Evolutionary conservation across 2,113 vertebrate species (phyloP), one percentile per base, ranked within the genome.

Genomic region (Barnardius zonarius): DNA sequence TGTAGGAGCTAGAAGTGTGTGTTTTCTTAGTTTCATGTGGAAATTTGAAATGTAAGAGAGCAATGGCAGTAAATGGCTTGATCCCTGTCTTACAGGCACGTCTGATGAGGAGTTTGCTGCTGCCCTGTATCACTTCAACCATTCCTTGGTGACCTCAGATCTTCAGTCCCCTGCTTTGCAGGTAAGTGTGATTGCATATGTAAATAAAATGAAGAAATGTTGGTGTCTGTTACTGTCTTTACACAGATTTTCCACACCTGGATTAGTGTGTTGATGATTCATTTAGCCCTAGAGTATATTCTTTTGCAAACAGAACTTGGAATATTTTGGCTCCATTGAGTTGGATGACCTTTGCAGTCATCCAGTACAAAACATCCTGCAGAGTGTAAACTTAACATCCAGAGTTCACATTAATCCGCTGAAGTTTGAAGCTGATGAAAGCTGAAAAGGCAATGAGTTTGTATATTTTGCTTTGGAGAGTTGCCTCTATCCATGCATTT

Each of bases 111-210:
- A 99, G 76, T 99, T 99, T 96, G 98, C 99, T 69, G 98, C 98
- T 76, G 99, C 99, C 9, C 98, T 99, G 13, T 99, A 99, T 97
- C 99, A 99, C 96, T 99, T 99, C 96, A 99, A 99, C 97, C 99
- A 99, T 96, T 99, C 99, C 22, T 95, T 99, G 72, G 99, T 99
- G 23, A 99, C 99, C 20, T 99, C 99, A 27, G 99, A 99, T 90
- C 98, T 99, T 70, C 99, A 99, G 90, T 99, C 99, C 24, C 99
- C 99, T 33, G 98, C 98, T 33, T 97, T 99, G 94, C 99, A 99
- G 98, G 99, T 99, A 66, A 97, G 93, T 73, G 6, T 10, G 28
- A 10, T 22, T 37, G 39, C 66, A 52, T 41, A 10, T 24, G 7
- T 48, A 31, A 63, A 52, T 67, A 13, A 70, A 79, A 35, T 13